Evolutionary conservation across 2,888 invertebrate genomes (phyloP).

Genomic region (Diarsia brunnea): DNA sequence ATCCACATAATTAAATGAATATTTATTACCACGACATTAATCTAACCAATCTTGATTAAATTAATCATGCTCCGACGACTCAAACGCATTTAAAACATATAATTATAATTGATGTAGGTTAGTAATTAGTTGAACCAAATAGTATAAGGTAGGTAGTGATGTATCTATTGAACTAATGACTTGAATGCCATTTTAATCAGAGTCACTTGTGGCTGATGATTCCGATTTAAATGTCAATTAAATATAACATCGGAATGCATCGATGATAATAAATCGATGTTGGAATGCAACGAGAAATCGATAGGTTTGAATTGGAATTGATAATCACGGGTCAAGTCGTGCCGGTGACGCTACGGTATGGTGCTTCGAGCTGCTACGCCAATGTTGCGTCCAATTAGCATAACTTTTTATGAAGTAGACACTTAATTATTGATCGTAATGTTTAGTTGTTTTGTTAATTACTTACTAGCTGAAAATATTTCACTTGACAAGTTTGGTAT

Average conservation of each 20-base stretch:
- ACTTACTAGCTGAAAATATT: background rate
- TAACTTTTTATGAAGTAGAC: constrained; percentile 10
- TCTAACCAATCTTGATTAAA: constrained; percentile 3
- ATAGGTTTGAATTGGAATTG: constrained; percentile 37
- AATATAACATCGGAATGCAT: constrained; percentile 31
- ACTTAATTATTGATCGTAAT: constrained; percentile 2
- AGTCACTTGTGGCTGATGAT: background rate
- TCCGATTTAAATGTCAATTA: constrained; percentile 24
- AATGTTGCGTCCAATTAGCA: constrained; percentile 33
- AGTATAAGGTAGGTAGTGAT: background rate
- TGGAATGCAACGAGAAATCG: constrained; percentile 38
- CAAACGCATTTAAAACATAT: constrained; percentile 1
- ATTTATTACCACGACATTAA: constrained; percentile 1
- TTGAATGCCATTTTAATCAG: constrained; percentile 23
- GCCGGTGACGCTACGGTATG: constrained; percentile 23
- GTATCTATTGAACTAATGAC: background rate
- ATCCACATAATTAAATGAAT: background rate
- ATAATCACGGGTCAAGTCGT: constrained; percentile 42
- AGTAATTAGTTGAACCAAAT: constrained; percentile 3
- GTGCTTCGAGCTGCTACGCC: constrained; percentile 25
- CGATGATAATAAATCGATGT: constrained; percentile 13
- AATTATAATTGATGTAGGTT: constrained; percentile 2
- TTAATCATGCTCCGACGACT: background rate
- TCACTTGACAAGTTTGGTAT: background rate
- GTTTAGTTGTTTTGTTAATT: background rate